phyloP scores from a whole-genome alignment of 2,113 vertebrate genomes.

The Notechis scutatus region DNA sequence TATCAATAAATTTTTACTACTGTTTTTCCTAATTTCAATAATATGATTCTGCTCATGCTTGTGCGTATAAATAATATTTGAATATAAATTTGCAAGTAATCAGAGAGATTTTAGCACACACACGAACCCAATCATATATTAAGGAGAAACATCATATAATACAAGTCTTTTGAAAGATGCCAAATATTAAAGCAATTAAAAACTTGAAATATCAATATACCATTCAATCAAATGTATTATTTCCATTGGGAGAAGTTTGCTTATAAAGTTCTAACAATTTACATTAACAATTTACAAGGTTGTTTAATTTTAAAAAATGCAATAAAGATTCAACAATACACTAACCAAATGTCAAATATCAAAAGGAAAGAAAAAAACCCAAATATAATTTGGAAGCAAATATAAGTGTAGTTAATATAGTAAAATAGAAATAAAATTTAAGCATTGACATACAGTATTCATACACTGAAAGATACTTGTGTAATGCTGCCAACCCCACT shows the following conservation, averaged over 20 bases:
- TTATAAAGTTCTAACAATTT: not conserved
- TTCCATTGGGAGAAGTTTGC: not conserved
- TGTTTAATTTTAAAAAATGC: not conserved
- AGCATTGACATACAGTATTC: not conserved
- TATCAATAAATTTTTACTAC: not conserved
- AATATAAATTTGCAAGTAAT: not conserved
- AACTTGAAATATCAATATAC: not conserved
- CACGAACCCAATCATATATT: not conserved
- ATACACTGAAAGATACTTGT: not conserved
- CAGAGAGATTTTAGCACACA: not conserved
- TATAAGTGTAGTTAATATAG: not conserved
- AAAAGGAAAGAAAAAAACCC: not conserved
- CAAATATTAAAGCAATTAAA: not conserved
- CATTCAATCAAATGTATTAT: not conserved
- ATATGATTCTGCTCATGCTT: not conserved
- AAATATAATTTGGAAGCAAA: not conserved
- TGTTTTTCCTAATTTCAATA: not conserved
- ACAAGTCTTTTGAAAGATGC: not conserved
- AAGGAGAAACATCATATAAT: not conserved
- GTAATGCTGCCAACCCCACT: not conserved
- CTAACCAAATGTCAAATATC: not conserved
- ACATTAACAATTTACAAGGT: not conserved
- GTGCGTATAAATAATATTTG: not conserved
- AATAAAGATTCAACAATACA: not conserved
- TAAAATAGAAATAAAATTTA: not conserved